Conservation (phyloP, 2,113 vertebrate species). For the Calonectris borealis region DNA sequence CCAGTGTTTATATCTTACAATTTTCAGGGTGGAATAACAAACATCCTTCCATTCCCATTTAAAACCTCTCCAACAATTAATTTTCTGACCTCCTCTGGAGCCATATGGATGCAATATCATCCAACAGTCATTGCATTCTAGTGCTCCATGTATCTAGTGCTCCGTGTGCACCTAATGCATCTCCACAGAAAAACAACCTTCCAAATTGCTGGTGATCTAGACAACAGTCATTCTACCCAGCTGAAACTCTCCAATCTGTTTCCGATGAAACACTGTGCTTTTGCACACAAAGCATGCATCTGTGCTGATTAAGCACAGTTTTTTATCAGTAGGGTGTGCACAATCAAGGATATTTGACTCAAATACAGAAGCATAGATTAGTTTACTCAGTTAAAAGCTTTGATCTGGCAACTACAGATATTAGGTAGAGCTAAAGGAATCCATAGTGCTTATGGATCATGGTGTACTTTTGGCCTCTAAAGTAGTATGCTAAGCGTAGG, state of each 20-base stretch:
- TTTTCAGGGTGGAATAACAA: background rate
- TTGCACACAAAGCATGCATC: background rate
- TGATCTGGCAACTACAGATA: background rate
- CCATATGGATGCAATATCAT: background rate
- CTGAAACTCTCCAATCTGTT: background rate
- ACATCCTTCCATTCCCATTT: background rate
- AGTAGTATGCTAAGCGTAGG: background rate
- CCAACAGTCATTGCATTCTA: background rate
- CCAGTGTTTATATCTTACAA: background rate
- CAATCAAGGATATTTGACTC: background rate
- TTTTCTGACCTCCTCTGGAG: background rate
- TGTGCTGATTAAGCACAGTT: background rate
- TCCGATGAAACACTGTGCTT: background rate
- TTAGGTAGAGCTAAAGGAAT: background rate
- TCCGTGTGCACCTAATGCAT: background rate
- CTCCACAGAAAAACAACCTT: background rate
- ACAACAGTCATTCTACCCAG: background rate
- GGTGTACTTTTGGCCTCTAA: background rate
- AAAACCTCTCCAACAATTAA: background rate
- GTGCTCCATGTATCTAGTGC: background rate
- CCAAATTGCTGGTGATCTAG: background rate
- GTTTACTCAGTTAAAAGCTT: conserved; percentile 34
- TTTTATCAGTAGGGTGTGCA: background rate
- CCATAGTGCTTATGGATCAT: background rate
- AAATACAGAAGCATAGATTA: background rate